Evolutionary conservation across 2,113 vertebrate genomes (phyloP), one percentile per base, ranked within the genome.

Genomic region (Peucedramus taeniatus): DNA sequence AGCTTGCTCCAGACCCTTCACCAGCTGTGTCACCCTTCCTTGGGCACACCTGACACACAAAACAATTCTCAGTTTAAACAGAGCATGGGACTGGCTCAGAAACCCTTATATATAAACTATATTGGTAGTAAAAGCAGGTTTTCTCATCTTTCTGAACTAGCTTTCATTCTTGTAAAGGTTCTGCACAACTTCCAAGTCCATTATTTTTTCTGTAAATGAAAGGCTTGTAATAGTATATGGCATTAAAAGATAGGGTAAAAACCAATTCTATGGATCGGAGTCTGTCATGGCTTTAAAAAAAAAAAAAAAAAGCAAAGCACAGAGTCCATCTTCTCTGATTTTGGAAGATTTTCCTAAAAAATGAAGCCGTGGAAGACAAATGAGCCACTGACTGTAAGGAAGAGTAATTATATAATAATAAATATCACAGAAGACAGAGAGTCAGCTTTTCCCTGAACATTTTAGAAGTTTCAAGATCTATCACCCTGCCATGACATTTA

Each of bases 361-460:
- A 44, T 14, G 42, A 87, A 90, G 42, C 56, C 68, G 66, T 47
- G 39, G 26, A 83, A 95, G 89, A 95, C 1, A 51, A 54, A 95
- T 91, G 85, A 91, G 47, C 33, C 61, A 66, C 45, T 79, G 75
- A 33, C 53, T 80, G 88, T 83, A 88, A 66, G 57, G 30, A 92
- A 90, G 57, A 90, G 65, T 85, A 94, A 87, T 68, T 87, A 44
- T 59, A 17, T 84, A 44, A 59, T 51, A 94, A 94, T 84, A 96
- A 96, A 91, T 94, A 86, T 31, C 37, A 1, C 65, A 79, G 49
- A 61, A 86, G 51, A 70, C 76, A 76, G 44, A 40, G 33, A 85
- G 54, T 51, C 83, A 94, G 61, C 61, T 91, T 94, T 93, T 77
- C 68, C 60, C 53, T 87, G 69, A 86, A 45, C 30, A 50, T 92